phyloP scores from a whole-genome alignment of 2,888 invertebrate genomes.

The Andrena fulva region DNA sequence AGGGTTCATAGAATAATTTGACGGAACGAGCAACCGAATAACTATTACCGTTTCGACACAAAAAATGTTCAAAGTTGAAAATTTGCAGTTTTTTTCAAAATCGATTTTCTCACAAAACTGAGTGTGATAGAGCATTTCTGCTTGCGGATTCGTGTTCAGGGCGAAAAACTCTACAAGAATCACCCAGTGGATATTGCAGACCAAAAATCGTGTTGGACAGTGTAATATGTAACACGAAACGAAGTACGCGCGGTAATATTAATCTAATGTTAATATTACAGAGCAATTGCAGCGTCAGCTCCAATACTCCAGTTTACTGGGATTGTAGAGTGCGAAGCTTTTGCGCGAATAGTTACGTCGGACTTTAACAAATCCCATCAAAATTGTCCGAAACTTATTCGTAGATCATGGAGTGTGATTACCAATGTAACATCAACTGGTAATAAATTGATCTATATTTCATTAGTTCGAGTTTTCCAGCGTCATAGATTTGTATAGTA shows the following conservation, averaged over 20 bases:
- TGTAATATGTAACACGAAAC: neutral
- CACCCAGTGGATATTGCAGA: no score
- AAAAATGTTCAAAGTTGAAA: no score
- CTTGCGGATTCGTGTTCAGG: no score
- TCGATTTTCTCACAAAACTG: no score
- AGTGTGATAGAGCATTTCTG: no score
- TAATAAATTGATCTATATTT: slow-evolving; percentile 77
- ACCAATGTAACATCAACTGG: slow-evolving; percentile 86
- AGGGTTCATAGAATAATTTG: no score
- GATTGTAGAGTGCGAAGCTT: slow-evolving; percentile 92
- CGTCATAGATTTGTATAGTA: neutral
- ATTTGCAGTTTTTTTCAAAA: no score
- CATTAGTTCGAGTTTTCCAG: neutral
- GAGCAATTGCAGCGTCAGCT: slow-evolving; percentile 97
- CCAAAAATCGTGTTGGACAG: no score
- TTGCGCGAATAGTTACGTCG: slow-evolving; percentile 91
- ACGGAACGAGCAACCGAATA: no score
- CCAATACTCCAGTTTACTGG: slow-evolving; percentile 95
- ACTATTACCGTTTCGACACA: no score
- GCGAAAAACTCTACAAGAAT: no score
- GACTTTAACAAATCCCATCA: slow-evolving; percentile 88
- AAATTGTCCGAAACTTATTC: slow-evolving; percentile 90
- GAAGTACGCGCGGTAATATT: no score
- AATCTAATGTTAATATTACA: slow-evolving; percentile 75
- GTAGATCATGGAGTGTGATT: slow-evolving; percentile 91